Percentiles rank a stretch among this genome's conserved stretches.
These are phyloP conservation scores for Hydrotaea cyrtoneurina DNA, from an alignment of 2,888 invertebrate species.

Conservation along the genomic window DNA sequence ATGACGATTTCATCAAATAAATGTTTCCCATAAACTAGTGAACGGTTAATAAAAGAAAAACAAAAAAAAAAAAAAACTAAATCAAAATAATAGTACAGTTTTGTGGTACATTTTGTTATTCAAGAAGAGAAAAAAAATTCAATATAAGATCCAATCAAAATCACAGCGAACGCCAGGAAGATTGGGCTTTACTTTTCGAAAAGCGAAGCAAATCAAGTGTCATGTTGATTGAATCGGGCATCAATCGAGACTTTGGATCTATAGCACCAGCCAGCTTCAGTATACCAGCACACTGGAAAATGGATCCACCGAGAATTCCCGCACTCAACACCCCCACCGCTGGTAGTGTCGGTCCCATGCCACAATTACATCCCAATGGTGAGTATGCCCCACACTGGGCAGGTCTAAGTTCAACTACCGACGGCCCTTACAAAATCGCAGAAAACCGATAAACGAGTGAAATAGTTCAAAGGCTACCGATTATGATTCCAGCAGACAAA, in stretches of 20 bases:
- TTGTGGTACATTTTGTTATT: no score
- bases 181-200: slow-evolving; percentile 43
- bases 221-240: slow-evolving; percentile 81
- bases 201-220: slow-evolving; percentile 79
- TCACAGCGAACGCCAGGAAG: slow-evolving; percentile 10
- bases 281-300: slow-evolving; percentile 79
- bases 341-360: slow-evolving; percentile 69
- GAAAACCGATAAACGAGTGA: background rate
- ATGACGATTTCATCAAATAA: slow-evolving; percentile 20
- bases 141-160: background rate
- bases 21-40: slow-evolving; percentile 29
- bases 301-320: slow-evolving; percentile 79
- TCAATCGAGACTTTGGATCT: slow-evolving; percentile 80
- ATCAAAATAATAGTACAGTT: no score
- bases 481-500: no score
- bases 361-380: slow-evolving; percentile 76
- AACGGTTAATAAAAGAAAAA: background rate
- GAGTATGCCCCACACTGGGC: slow-evolving; percentile 68
- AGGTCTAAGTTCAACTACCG: background rate
- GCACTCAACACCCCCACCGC: slow-evolving; percentile 69
- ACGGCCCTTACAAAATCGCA: background rate
- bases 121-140: background rate
- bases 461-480: no score
- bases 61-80: background rate
- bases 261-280: slow-evolving; percentile 78